Evolutionary conservation across 37 sponge, comb jelly and placozoan genomes (phyloP).

Genomic region (Spongia lamella): DNA sequence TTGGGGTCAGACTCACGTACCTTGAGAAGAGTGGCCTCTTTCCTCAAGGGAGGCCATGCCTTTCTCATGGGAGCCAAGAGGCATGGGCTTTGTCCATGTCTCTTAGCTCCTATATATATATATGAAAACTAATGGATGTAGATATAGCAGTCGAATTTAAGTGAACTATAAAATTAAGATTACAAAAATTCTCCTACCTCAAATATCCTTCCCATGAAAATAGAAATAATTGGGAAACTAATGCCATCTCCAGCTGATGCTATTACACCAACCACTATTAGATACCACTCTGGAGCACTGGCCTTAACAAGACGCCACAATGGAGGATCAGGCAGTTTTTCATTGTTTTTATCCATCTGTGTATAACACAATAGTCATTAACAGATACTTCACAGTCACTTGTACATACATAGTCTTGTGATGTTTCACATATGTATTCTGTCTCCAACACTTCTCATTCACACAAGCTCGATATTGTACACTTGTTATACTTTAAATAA

Average conservation of each 20-base stretch:
- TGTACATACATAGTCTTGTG: no score
- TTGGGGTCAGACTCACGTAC: no score
- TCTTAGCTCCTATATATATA: no score
- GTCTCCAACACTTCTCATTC: neutral
- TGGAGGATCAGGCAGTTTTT: conserved; percentile 42
- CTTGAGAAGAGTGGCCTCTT: no score
- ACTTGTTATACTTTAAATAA: no score
- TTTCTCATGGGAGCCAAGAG: no score
- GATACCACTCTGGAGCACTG: conserved; percentile 79
- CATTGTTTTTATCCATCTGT: conserved; percentile 55
- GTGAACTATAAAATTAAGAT: neutral
- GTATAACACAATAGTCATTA: neutral
- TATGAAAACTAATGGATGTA: no score
- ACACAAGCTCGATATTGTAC: no score
- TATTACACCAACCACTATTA: conserved; percentile 60
- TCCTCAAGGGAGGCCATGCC: no score
- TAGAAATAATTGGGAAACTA: conserved; percentile 66
- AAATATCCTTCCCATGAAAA: conserved; percentile 72
- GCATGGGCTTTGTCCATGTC: no score
- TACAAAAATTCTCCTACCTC: neutral
- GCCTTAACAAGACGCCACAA: conserved; percentile 35
- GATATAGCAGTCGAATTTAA: no score
- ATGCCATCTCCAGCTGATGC: conserved; percentile 57
- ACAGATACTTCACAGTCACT: no score
- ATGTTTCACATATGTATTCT: neutral